These are phyloP conservation scores for Apamea crenata DNA, from an alignment of 2,888 invertebrate species.

Conservation along the genomic window DNA sequence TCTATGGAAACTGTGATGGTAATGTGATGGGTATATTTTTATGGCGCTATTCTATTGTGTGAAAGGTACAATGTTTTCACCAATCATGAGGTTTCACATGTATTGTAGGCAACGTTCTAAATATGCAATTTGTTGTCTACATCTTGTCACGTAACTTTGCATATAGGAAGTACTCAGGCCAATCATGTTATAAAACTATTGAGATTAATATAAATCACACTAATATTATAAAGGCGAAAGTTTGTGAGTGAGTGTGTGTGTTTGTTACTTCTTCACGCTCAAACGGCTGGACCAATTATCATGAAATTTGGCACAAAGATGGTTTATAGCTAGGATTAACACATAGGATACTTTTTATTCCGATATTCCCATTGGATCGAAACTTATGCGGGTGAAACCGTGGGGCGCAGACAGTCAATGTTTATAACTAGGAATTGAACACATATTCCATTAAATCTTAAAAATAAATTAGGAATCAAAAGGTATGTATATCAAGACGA, in stretches of 20 bases:
- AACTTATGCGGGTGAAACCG: too few relatives aligned
- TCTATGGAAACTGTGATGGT: constrained; percentile 9
- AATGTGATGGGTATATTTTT: constrained; percentile 22
- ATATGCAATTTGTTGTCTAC: not conserved
- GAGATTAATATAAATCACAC: not conserved
- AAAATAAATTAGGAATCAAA: too few relatives aligned
- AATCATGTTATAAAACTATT: not conserved
- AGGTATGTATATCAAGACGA: not conserved
- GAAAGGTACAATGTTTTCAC: constrained; percentile 30
- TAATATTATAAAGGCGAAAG: too few relatives aligned
- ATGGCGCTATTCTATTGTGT: constrained; percentile 45
- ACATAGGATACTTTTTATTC: too few relatives aligned
- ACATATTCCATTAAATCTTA: not conserved
- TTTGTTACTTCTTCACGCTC: too few relatives aligned
- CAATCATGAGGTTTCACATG: constrained; percentile 31
- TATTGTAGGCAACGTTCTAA: constrained; percentile 26
- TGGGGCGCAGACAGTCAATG: too few relatives aligned
- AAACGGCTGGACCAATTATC: too few relatives aligned
- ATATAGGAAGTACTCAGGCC: constrained; percentile 5
- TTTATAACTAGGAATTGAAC: not conserved
- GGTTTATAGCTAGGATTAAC: too few relatives aligned
- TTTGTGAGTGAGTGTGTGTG: too few relatives aligned
- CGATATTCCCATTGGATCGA: too few relatives aligned
- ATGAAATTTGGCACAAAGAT: too few relatives aligned
- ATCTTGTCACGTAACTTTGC: constrained; percentile 22